phyloP scores from a whole-genome alignment of 2,797 vertebrate species.

The Morus bassanus region DNA sequence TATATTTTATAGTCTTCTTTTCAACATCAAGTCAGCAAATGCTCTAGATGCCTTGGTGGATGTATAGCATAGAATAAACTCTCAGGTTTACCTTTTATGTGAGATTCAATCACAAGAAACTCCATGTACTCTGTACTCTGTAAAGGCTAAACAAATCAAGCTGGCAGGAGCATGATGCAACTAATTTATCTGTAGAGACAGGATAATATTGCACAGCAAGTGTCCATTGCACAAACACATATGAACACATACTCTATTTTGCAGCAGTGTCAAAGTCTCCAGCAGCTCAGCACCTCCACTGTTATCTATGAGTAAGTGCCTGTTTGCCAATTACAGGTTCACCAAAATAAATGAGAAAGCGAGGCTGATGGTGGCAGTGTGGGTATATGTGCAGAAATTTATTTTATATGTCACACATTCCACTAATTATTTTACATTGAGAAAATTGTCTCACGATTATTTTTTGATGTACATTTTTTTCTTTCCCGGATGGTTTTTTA shows the following conservation, averaged over 20 bases:
- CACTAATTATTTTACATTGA: conserved; percentile 33
- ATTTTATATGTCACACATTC: background rate
- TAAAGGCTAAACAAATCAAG: conserved; percentile 54
- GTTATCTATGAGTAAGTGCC: background rate
- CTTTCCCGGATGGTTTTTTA: conserved; percentile 30
- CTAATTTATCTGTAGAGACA: conserved; percentile 51
- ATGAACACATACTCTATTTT: conserved; percentile 10
- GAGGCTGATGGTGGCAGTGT: conserved; percentile 33
- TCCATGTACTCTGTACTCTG: background rate
- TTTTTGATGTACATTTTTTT: conserved; percentile 20
- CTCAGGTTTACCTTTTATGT: conserved; percentile 32
- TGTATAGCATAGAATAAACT: conserved; percentile 37
- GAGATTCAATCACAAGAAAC: conserved; percentile 43
- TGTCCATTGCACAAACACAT: background rate
- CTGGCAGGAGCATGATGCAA: conserved; percentile 32
- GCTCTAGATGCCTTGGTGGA: conserved; percentile 24
- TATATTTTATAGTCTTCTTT: conserved; percentile 42
- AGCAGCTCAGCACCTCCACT: conserved; percentile 10
- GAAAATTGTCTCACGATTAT: background rate
- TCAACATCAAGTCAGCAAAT: conserved; percentile 36
- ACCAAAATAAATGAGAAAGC: background rate
- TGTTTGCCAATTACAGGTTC: background rate
- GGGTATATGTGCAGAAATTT: background rate
- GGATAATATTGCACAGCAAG: conserved; percentile 42
- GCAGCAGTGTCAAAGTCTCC: background rate